Evolutionary conservation across 2,113 vertebrate genomes (phyloP).

Genomic region (Lasiurus cinereus): DNA sequence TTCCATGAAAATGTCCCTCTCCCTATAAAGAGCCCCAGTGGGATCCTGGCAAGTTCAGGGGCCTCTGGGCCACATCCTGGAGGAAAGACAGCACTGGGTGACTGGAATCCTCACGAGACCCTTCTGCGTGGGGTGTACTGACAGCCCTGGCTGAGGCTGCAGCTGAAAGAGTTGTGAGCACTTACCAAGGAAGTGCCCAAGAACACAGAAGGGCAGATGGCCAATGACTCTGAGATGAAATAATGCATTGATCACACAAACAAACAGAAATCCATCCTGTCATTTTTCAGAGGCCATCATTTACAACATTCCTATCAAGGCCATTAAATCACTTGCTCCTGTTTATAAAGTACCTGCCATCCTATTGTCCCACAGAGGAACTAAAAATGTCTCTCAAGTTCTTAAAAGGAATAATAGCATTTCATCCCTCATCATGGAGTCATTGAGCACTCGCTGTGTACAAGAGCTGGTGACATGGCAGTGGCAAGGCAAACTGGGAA

Average conservation of each 20-base stretch:
- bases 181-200: neutral
- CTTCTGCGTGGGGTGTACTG: rapidly evolving
- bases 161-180: neutral
- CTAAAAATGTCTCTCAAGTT: no score
- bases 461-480: no score
- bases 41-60: conserved; percentile 85
- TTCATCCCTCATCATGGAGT: neutral
- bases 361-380: neutral
- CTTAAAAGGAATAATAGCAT: neutral
- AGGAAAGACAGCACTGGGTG: neutral
- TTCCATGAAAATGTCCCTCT: conserved; percentile 81
- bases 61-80: conserved; percentile 82
- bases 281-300: neutral
- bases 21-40: conserved; percentile 83
- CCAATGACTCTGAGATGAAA: neutral
- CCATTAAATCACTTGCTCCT: neutral
- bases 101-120: neutral
- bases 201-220: neutral
- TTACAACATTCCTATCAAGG: neutral
- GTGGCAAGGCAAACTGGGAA: neutral
- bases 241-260: neutral
- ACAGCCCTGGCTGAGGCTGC: neutral
- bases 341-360: neutral
- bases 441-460: neutral
- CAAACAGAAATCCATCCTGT: neutral